A percentile compares a stretch with the other conserved stretches of the same genome.
phyloP scores from a whole-genome alignment of 2,888 invertebrate species.

The Plebejus melissa region DNA sequence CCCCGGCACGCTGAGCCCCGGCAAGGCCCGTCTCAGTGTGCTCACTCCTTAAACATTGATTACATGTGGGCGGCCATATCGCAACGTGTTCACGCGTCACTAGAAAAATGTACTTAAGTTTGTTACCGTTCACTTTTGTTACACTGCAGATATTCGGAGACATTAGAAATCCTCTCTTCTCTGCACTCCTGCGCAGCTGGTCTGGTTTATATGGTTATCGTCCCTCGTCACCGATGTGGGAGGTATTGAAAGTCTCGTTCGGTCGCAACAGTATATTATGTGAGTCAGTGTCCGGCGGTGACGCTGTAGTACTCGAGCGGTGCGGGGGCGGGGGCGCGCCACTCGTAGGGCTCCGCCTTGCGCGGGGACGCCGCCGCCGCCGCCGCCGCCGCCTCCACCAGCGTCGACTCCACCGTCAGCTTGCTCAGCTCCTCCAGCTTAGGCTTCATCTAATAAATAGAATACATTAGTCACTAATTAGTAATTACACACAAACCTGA shows the following conservation, averaged over 20 bases:
- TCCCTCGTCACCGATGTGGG: too few species aligned
- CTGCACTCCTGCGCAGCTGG: too few species aligned
- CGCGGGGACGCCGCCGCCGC: conserved; percentile 30
- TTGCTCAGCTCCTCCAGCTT: conserved; percentile 23
- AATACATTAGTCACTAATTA: neutral
- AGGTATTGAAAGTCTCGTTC: neutral
- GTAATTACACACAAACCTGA: neutral
- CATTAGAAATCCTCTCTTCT: too few species aligned
- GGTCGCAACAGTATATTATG: conserved; percentile 19
- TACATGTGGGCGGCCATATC: too few species aligned
- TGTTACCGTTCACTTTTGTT: too few species aligned
- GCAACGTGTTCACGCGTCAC: too few species aligned
- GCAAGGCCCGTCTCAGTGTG: too few species aligned
- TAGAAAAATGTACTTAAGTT: too few species aligned
- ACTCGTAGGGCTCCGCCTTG: conserved; percentile 40
- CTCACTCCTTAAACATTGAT: too few species aligned
- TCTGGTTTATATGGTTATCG: too few species aligned
- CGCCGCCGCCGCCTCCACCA: conserved; percentile 24
- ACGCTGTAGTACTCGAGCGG: conserved; percentile 43
- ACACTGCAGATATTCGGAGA: too few species aligned
- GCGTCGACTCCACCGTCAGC: conserved; percentile 32
- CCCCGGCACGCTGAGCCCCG: too few species aligned
- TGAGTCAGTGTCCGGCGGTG: conserved; percentile 41
- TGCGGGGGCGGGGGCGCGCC: conserved; percentile 36
- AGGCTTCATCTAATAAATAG: conserved; percentile 38